Conservation (phyloP, 2,888 invertebrate species). For the Diaphora mendica region DNA sequence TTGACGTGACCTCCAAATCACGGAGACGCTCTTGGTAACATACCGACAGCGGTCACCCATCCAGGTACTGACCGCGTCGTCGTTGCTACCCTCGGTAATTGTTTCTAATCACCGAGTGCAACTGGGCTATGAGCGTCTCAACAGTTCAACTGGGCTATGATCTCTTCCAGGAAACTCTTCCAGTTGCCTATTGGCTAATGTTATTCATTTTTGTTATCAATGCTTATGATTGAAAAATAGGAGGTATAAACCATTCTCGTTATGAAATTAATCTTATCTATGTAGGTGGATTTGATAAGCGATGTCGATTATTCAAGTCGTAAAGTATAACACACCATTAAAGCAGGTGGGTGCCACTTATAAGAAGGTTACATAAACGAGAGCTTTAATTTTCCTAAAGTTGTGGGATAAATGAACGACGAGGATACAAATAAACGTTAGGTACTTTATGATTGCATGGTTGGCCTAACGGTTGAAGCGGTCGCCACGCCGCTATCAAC, state of each 20-base stretch:
- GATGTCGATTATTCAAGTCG: not conserved
- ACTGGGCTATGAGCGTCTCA: too few species aligned
- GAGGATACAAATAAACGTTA: too few species aligned
- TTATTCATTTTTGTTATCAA: not conserved
- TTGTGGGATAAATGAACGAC: not conserved
- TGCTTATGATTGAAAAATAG: not conserved
- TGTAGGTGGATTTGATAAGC: not conserved
- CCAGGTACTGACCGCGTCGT: too few species aligned
- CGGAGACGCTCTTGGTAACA: too few species aligned
- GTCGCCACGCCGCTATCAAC: too few species aligned
- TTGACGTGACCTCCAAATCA: too few species aligned
- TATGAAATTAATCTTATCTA: not conserved
- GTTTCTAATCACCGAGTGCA: too few species aligned
- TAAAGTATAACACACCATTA: not conserved
- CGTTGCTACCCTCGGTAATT: too few species aligned
- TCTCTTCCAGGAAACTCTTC: not conserved
- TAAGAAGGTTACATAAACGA: not conserved
- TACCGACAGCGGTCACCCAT: too few species aligned
- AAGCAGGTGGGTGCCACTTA: not conserved
- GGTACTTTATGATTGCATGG: too few species aligned
- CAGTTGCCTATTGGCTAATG: not conserved
- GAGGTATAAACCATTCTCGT: not conserved
- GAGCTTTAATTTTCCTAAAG: not conserved
- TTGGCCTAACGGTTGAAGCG: too few species aligned
- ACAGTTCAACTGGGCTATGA: too few species aligned